Conservation (phyloP, 2,113 vertebrate genomes). For the Bubo blakistoni region DNA sequence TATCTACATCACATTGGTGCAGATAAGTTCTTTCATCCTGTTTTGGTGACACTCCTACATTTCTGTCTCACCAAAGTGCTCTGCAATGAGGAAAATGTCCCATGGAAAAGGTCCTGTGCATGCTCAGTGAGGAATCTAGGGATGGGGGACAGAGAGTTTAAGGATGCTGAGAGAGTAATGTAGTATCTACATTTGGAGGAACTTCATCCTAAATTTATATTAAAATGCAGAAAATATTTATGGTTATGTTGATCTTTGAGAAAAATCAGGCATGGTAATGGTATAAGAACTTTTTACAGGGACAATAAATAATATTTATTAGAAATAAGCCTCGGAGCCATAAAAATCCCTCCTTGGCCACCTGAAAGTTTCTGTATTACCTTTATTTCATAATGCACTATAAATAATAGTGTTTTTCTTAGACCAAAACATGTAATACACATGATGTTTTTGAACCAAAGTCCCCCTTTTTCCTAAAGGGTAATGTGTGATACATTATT, state of each 20-base stretch:
- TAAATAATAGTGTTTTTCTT: neutral
- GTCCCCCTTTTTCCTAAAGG: neutral
- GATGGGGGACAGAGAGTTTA: neutral
- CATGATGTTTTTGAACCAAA: neutral
- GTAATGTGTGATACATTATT: neutral
- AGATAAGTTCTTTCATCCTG: no score
- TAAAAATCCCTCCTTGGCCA: neutral
- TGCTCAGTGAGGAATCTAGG: neutral
- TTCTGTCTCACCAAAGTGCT: neutral
- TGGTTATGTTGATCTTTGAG: neutral
- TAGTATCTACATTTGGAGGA: neutral
- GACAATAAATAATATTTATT: neutral
- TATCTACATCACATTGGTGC: no score
- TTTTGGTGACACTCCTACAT: neutral
- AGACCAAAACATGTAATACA: neutral
- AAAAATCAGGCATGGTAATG: neutral
- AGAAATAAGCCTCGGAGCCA: neutral
- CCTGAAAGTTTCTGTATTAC: neutral
- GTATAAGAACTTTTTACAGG: neutral
- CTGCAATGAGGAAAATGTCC: neutral
- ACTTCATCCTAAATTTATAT: neutral
- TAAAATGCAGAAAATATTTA: conserved; percentile 2
- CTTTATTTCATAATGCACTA: neutral
- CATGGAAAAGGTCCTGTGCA: neutral
- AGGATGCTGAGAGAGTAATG: neutral